These are phyloP conservation scores for Gymnothorax reevesii DNA, from an alignment of 2,797 vertebrate genomes.

Conservation along the genomic window DNA sequence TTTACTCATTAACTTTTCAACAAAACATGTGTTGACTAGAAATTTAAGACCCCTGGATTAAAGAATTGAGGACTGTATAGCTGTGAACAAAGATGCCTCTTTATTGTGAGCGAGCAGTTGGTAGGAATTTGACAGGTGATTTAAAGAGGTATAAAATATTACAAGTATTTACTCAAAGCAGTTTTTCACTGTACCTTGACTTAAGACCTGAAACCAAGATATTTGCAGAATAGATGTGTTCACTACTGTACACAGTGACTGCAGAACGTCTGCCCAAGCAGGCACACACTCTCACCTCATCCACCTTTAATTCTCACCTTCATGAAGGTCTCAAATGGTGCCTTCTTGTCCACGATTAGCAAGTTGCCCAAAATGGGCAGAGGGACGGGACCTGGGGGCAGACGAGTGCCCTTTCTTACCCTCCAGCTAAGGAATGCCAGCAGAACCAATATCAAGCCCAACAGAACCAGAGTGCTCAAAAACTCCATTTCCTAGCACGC, in stretches of 20 bases:
- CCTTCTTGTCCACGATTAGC: constrained; percentile 52
- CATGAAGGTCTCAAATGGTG: constrained; percentile 61
- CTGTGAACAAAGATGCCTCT: not conserved
- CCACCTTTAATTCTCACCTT: constrained; percentile 50
- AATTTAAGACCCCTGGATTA: not conserved
- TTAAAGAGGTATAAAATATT: not conserved
- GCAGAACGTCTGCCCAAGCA: not conserved
- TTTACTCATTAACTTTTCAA: not conserved
- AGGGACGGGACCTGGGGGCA: constrained; percentile 65
- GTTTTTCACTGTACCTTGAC: not conserved
- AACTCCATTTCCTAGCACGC: constrained; percentile 40
- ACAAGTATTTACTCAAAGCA: not conserved
- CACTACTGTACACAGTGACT: not conserved
- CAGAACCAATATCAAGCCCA: constrained; percentile 36
- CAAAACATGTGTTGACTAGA: not conserved
- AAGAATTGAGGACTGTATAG: not conserved
- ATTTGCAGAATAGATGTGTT: not conserved
- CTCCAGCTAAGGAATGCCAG: constrained; percentile 51
- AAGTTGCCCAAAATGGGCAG: constrained; percentile 67
- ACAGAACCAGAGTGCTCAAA: constrained; percentile 35
- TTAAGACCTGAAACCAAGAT: not conserved
- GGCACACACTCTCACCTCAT: not conserved
- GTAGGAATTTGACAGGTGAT: not conserved
- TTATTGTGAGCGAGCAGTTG: not conserved
- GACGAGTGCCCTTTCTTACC: constrained; percentile 3